Evolutionary conservation across 2,797 vertebrate genomes (phyloP).

Genomic region (Cichlasoma orientale): DNA sequence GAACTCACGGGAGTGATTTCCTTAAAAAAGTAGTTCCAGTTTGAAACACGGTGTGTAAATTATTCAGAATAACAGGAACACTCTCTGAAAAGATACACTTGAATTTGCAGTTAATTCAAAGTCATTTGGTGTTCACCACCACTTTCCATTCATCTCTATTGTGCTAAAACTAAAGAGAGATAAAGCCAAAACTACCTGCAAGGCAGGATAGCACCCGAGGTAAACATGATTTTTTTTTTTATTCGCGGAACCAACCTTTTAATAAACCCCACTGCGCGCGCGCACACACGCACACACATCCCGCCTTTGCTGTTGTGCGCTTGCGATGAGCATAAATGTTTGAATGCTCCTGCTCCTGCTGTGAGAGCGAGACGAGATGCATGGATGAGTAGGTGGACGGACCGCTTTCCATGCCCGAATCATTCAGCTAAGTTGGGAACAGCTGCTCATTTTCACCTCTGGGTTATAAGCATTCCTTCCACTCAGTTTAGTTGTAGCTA

Average conservation of each 20-base stretch:
- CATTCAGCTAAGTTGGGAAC: constrained; percentile 23
- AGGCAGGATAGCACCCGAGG: constrained; percentile 3
- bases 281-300: background rate
- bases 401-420: constrained; percentile 15
- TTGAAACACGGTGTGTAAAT: background rate
- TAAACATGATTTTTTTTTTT: background rate
- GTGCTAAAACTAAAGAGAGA: background rate
- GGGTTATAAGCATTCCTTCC: constrained; percentile 14
- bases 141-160: constrained; percentile 4
- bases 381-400: constrained; percentile 18
- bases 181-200: background rate
- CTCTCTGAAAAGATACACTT: background rate
- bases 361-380: background rate
- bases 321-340: background rate
- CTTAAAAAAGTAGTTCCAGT: background rate
- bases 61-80: background rate
- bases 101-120: constrained; percentile 3
- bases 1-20: background rate
- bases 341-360: constrained; percentile 5
- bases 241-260: background rate
- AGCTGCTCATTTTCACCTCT: constrained; percentile 20
- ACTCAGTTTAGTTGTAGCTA: constrained; percentile 34
- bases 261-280: background rate
- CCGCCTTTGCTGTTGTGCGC: background rate
- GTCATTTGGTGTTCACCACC: background rate